Conservation (phyloP, 2,797 vertebrate genomes). For the Ctenochaetus hawaiiensis region DNA sequence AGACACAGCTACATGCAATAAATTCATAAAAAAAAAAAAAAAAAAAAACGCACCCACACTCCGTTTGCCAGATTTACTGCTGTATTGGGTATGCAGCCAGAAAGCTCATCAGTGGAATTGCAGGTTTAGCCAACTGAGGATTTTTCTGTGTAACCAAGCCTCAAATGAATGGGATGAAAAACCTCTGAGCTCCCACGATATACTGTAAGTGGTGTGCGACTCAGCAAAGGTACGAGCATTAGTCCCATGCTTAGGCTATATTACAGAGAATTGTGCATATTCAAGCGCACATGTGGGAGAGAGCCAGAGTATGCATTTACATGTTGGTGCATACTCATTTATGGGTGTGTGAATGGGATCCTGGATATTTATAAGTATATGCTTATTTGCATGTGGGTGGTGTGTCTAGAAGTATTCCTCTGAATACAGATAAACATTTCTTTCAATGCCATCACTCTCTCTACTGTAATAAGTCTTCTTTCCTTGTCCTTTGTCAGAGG, state of each 20-base stretch:
- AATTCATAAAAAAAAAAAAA: conserved; percentile 29
- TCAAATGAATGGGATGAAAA: conserved; percentile 75
- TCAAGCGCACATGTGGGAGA: conserved; percentile 37
- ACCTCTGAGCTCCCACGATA: conserved; percentile 56
- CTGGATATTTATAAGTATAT: conserved; percentile 1
- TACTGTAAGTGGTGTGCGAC: conserved; percentile 55
- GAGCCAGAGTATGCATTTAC: conserved; percentile 12
- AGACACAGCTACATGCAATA: conserved; percentile 23
- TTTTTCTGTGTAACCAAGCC: conserved; percentile 73
- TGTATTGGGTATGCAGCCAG: conserved; percentile 60
- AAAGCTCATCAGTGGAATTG: conserved; percentile 78
- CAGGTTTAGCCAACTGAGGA: conserved; percentile 77
- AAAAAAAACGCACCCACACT: conserved; percentile 14
- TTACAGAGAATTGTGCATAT: conserved; percentile 36
- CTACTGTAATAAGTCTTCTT: not conserved
- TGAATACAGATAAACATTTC: not conserved
- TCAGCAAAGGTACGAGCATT: conserved; percentile 43
- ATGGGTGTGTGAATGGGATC: conserved; percentile 18
- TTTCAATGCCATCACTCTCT: not conserved
- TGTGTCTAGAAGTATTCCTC: not conserved
- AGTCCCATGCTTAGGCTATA: conserved; percentile 38
- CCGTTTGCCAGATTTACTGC: conserved; percentile 66
- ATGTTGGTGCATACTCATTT: conserved; percentile 10
- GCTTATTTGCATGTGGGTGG: conserved; percentile 1
- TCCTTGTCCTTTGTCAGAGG: not conserved